Conservation (phyloP, 1,140 invertebrate species). For the Drosophila teissieri region DNA sequence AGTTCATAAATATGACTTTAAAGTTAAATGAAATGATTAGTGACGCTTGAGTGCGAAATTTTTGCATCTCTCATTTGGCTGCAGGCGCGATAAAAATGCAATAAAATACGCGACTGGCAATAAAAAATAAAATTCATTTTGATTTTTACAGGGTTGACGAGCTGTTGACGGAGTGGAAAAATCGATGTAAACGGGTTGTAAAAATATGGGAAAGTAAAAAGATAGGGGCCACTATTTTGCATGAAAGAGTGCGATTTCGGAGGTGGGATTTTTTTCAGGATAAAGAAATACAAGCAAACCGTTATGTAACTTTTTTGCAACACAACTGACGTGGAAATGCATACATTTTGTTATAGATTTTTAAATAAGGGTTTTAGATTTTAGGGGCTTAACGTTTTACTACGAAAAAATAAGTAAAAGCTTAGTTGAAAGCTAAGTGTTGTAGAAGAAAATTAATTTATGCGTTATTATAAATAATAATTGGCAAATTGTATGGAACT, state of each 20-base stretch:
- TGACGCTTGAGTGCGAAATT: constrained; percentile 59
- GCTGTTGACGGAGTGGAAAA: constrained; percentile 34
- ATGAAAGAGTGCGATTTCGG: constrained; percentile 14
- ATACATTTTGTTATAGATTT: constrained; percentile 1
- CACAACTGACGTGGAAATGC: constrained; percentile 8
- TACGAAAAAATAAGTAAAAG: no score
- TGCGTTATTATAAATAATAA: no score
- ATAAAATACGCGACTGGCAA: constrained; percentile 64
- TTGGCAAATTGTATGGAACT: no score
- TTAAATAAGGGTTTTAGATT: no score
- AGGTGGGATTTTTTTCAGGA: constrained; percentile 11
- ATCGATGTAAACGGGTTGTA: constrained; percentile 25
- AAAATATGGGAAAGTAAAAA: constrained; percentile 13
- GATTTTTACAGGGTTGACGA: constrained; percentile 68
- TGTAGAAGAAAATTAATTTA: no score
- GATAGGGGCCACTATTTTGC: constrained; percentile 16
- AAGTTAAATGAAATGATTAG: constrained; percentile 81
- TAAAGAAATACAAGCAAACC: background rate
- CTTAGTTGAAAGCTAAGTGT: no score
- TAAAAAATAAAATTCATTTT: constrained; percentile 51
- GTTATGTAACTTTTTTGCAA: background rate
- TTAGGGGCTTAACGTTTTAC: no score
- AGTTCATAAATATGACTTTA: constrained; percentile 77
- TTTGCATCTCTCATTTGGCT: constrained; percentile 47
- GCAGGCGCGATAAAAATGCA: constrained; percentile 77